Base-by-base conservation (phyloP, 1,140 invertebrate genomes). In the Maniola jurtina region DNA sequence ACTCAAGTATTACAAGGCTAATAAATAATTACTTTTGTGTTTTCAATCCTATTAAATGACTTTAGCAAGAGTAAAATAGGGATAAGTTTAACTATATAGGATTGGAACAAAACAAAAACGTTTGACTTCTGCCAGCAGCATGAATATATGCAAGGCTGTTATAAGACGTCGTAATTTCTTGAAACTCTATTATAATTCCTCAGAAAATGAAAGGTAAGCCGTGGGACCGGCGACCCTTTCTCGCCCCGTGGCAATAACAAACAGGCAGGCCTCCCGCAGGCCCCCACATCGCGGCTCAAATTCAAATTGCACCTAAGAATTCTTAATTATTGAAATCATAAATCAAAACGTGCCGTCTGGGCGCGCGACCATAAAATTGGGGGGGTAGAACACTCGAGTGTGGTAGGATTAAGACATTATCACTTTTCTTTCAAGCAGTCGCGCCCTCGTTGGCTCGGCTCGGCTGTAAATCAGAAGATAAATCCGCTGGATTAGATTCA, bases 401-500 rank as follows among this genome's bases (percentile, higher is more conserved):
- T 88, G 84, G 82, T 86, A 82, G 88, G 89, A 91, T 91, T 91
- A 91, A 91, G 90, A 91, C 89, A 91, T 91, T 91, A 91, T 91
- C 88, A 91, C 89, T 91, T 91, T 91, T 91, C 89, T 89, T 91
- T 90, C 75, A 73, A 86, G 78, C 78, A 87, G 78, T 79, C 78
- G 81, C 81, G 85, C 83, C 85, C 85, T 83, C 80, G 75, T 83
- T 74, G 77, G 82, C 79, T 69, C 69, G 75, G 72, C 70, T 81
- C 78, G 80, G 72, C 89, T 91, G 88, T 92, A 92, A 91, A 92
- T 92, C 90, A 92, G 88, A 68, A 75, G 79, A 79, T 83, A 90
- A 92, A 92, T 88, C 90, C 88, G 77, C 76, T 79, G 88, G 89
- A 91, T 92, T 91, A 91, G 88, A 90, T 89, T 89, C 86, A 90